Evolutionary conservation across 2,888 invertebrate genomes (phyloP).

Genomic region (Ennomos erosarius): DNA sequence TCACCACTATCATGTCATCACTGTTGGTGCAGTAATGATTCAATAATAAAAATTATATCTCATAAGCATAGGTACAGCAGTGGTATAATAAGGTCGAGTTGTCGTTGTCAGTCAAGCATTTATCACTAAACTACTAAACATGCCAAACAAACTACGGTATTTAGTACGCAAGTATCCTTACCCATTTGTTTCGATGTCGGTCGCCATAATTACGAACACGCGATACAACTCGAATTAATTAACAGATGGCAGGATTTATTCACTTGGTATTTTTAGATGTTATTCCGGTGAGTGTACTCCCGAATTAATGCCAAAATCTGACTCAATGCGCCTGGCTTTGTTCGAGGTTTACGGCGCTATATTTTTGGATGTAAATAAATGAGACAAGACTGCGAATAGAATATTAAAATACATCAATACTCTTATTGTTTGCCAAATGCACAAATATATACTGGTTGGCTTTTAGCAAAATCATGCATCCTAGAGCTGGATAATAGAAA

Average conservation of each 20-base stretch:
- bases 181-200: slow-evolving; percentile 66
- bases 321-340: slow-evolving; percentile 44
- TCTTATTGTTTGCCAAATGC: no score
- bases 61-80: no score
- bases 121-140: no score
- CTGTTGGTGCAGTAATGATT: no score
- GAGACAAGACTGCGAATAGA: background rate
- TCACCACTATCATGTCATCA: no score
- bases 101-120: no score
- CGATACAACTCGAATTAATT: slow-evolving; percentile 47
- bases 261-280: slow-evolving; percentile 51
- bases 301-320: slow-evolving; percentile 60
- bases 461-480: no score
- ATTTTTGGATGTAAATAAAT: slow-evolving; percentile 18
- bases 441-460: no score
- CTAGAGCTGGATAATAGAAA: background rate
- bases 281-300: slow-evolving; percentile 50
- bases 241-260: slow-evolving; percentile 44
- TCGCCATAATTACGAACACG: slow-evolving; percentile 58
- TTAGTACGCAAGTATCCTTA: slow-evolving; percentile 49
- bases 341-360: slow-evolving; percentile 29
- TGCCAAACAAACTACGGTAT: slow-evolving; percentile 2
- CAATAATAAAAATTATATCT: no score
- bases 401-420: no score
- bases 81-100: no score